Evolutionary conservation across 1,140 invertebrate species (phyloP), one percentile per base, ranked within the genome.

Genomic region (Drosophila littoralis): DNA sequence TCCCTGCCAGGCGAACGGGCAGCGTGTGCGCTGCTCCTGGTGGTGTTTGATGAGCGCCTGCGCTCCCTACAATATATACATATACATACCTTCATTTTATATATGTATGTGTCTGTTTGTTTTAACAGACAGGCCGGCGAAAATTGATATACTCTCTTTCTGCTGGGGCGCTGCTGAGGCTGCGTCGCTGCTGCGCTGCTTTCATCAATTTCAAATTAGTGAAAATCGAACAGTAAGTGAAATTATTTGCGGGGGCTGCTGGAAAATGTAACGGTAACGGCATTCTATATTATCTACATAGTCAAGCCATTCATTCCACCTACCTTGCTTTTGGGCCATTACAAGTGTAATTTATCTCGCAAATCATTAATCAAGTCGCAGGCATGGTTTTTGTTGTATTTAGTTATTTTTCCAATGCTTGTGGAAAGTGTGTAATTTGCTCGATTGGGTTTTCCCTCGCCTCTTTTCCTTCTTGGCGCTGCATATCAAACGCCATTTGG

Each of bases 191-290:
- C 70, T 45, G 43, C 65, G 79, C 70, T 73, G 70, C 82, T 88
- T 88, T 88, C 84, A 84, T 89, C 84, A 89, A 89, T 89, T 78
- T 90, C 84, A 90, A 89, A 89, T 89, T 89, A 89, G 84, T 84
- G 85, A 84, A 79, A 81, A 90, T 90, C 80, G 81, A 88, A 86
- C 38, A 68, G 71, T 55, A 78, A 66, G 54, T 74, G 79, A 78
- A 89, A 90, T 89, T 81, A 90, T 89, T 78, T 59, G 55, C 70
- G 55, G 46, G 61, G 63, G 55, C 36, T 66, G 65, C 36, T 42
- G 28, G 42, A 40, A 71, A 71, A 36, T 54, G 68, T 57, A 64
- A 52, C 55, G 54, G 60, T 58, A 67, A 67, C 32, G 58, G 46
- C 22, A 74, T 61, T 60, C 50, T 45, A 69, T 76, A 72, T 81